These are phyloP conservation scores for Tholera decimalis DNA, from an alignment of 2,888 invertebrate species.

Conservation along the genomic window DNA sequence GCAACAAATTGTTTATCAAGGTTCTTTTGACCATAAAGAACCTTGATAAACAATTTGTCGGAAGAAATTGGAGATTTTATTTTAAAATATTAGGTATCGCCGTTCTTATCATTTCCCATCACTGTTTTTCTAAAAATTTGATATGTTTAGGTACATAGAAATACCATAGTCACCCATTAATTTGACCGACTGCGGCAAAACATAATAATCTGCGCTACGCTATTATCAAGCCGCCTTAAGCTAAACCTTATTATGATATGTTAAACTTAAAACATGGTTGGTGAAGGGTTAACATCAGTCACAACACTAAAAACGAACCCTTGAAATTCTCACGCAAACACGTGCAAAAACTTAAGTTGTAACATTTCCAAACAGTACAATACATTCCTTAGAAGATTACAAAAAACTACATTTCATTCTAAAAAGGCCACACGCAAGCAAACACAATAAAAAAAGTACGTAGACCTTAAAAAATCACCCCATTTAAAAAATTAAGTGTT, in stretches of 20 bases:
- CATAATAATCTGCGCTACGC: background rate
- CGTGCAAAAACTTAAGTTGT: conserved; percentile 66
- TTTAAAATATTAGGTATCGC: too few relatives aligned
- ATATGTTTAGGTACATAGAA: too few relatives aligned
- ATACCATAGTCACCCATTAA: too few relatives aligned
- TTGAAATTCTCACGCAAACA: conserved; percentile 61
- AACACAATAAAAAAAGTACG: conserved; percentile 50
- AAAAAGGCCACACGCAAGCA: conserved; percentile 65
- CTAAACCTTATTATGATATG: background rate
- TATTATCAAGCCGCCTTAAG: background rate
- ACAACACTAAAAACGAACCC: conserved; percentile 27
- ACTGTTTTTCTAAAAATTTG: too few relatives aligned
- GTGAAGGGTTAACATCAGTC: conserved; percentile 43
- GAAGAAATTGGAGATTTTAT: too few relatives aligned
- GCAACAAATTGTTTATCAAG: too few relatives aligned
- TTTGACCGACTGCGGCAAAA: too few relatives aligned
- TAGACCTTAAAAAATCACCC: conserved; percentile 76
- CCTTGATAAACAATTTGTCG: too few relatives aligned
- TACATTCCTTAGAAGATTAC: conserved; percentile 61
- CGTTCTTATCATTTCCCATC: too few relatives aligned
- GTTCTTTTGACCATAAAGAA: too few relatives aligned
- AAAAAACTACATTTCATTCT: conserved; percentile 44
- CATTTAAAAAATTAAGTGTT: conserved; percentile 76
- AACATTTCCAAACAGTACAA: conserved; percentile 53
- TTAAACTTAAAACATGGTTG: conserved; percentile 31